These are phyloP conservation scores for Mionectes macconnelli DNA, from an alignment of 2,113 vertebrate species.

Conservation along the genomic window DNA sequence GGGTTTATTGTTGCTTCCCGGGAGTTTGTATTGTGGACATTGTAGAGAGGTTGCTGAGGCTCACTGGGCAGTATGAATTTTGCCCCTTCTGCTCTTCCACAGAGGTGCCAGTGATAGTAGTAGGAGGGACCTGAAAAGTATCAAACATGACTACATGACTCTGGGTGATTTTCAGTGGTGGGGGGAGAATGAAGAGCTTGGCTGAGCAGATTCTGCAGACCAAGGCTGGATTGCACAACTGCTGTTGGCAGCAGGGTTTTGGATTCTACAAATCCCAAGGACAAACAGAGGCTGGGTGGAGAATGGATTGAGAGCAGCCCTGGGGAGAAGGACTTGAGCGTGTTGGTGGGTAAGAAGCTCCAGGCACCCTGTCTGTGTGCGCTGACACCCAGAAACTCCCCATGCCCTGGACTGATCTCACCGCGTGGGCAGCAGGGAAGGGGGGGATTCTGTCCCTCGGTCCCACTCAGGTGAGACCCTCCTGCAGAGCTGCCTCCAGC, in stretches of 20 bases:
- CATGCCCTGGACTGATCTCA: background rate
- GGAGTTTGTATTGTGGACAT: background rate
- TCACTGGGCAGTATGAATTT: accelerated
- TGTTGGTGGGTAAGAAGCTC: background rate
- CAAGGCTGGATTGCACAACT: background rate
- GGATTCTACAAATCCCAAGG: background rate
- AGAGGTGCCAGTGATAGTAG: background rate
- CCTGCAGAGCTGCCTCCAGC: too few relatives aligned
- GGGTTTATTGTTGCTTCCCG: background rate
- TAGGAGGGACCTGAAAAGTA: background rate
- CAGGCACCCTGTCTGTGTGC: background rate
- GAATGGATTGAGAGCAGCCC: background rate
- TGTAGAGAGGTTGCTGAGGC: background rate
- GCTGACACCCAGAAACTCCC: background rate
- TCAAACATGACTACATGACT: background rate
- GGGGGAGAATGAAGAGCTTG: background rate
- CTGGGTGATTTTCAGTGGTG: background rate
- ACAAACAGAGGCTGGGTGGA: background rate
- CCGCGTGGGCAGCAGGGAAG: background rate
- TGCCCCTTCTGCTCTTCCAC: background rate
- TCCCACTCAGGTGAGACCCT: background rate
- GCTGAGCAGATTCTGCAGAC: background rate
- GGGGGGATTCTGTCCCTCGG: background rate
- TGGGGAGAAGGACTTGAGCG: background rate
- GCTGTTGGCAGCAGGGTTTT: background rate